Evolutionary conservation across 2,888 invertebrate genomes (phyloP).

Genomic region (Platypus cylindrus): DNA sequence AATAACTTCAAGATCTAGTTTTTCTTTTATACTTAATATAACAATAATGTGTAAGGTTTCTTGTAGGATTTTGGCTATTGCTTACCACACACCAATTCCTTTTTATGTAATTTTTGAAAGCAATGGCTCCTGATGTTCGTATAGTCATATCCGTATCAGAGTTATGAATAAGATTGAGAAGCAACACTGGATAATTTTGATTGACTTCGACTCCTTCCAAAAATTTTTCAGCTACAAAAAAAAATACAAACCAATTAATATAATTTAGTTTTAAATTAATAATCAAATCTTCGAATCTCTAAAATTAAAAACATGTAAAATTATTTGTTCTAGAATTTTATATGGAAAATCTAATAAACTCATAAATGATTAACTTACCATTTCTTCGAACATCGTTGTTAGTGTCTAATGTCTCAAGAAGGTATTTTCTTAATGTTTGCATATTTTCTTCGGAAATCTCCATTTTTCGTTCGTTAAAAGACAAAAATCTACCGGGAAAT

Average conservation of each 20-base stretch:
- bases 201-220: constrained; percentile 81
- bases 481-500: too few species aligned
- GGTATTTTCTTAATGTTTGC: constrained; percentile 65
- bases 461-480: constrained; percentile 54
- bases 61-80: constrained; percentile 22
- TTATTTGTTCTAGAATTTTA: not conserved
- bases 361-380: constrained; percentile 45
- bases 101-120: constrained; percentile 94
- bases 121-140: constrained; percentile 80
- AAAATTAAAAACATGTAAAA: not conserved
- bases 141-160: constrained; percentile 68
- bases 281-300: not conserved
- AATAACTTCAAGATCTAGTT: too few species aligned
- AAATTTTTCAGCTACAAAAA: constrained; percentile 73
- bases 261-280: not conserved
- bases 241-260: not conserved
- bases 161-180: constrained; percentile 78
- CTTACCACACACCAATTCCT: constrained; percentile 85
- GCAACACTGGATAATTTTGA: constrained; percentile 76
- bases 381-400: constrained; percentile 70
- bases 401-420: constrained; percentile 79
- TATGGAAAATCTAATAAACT: not conserved
- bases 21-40: too few species aligned
- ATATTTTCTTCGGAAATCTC: constrained; percentile 81
- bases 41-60: too few species aligned